Base-by-base conservation (phyloP, 2,888 invertebrate genomes). In the Ormyrus pomaceus region DNA sequence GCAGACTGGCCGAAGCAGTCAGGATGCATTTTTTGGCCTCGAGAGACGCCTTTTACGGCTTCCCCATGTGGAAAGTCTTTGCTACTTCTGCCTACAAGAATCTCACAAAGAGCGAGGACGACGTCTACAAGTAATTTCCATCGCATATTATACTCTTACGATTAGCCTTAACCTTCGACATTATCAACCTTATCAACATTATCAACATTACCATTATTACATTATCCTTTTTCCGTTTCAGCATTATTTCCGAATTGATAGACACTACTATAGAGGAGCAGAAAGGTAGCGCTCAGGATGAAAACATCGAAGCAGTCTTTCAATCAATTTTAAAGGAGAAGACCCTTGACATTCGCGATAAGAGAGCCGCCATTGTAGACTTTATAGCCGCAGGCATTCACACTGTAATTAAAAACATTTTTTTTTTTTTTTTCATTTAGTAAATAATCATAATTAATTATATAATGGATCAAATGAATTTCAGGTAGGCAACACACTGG, bases 311-410 rank as follows among this genome's bases (percentile, higher is more conserved):
- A 81, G 94, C 94, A 85, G 94, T 97, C 69, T 96, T 96, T 87
- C 92, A 95, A 77, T 95, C 94, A 78, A 95, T 97, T 80, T 91
- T 97, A 65, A 93, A 93, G 59, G 94, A 95, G 65, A 93, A 94
- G 50, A 93, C 93, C 80, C 91, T 96, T 64, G 96, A 96, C 86
- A 93, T 94, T 86, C 92, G 95, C 70, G 97, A 97, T 87, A 96
- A 96, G 90, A 96, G 95, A 87, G 95, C 96, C 0, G 96, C 95
- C 0, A 94, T 96, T 73, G 95, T 97, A 64, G 97, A 97, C 91
- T 96, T 97, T 86, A 95, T 97, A 85, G 95, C 96, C 7, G 96
- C 96, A 55, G 96, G 96, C 66, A 96, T 97, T 87, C 96, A 96
- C 89, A 96, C 97, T 88, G 95, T 96, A 89, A 91, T 91, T 84